Base-by-base conservation (phyloP, 2,797 vertebrate genomes). In the Coilia nasus region DNA sequence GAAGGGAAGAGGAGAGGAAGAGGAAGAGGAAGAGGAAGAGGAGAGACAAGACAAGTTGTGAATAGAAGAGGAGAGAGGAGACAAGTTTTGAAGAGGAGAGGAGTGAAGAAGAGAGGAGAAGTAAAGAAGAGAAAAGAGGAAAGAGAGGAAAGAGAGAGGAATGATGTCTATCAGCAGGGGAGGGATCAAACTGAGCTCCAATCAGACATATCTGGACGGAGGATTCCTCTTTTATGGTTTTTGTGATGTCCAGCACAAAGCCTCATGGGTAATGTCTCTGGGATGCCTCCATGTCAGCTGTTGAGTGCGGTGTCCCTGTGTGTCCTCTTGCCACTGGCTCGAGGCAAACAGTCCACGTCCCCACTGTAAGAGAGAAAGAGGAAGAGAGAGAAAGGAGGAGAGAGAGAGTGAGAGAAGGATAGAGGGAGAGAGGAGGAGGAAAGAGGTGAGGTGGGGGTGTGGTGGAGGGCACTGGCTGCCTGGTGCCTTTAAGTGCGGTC, bases 191-290 rank as follows among this genome's bases (percentile, higher is more conserved):
- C 50, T 54, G 50, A 54, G 28, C 28, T 71, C 28, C 31, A 41
- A 35, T 75, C 25, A 35, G 25, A 28, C 28, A 19, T 75, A 75
- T 17, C 31, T 75, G 67, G 67, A 75, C 28, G 6, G 67, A 75
- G 67, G 67, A 6, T 15, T 75, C 5, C 5, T 15, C 3, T 75
- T 75, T 75, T 75, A 28, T 17, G 67, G 67, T 75, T 35, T 35
- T 75, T 15, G 17, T 10, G 17, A 31, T 15, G 28, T 41, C 67
- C 67, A 75, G 3, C 28, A 15, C 67, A 17, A 12, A 17, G 67
- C 28, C 67, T 75, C 14, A 12, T 41, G 67, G 67, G 67, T 75
- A 75, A 75, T 75, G 67, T 75, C 12, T 35, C 67, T 75, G 67
- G 67, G 67, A 64, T 28, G 62, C 12, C 28, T 75, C 31, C 28